A percentile compares a stretch with the other conserved stretches of the same genome.
These are phyloP conservation scores for Australoheros facetus DNA, from an alignment of 2,797 vertebrate species.

Conservation along the genomic window DNA sequence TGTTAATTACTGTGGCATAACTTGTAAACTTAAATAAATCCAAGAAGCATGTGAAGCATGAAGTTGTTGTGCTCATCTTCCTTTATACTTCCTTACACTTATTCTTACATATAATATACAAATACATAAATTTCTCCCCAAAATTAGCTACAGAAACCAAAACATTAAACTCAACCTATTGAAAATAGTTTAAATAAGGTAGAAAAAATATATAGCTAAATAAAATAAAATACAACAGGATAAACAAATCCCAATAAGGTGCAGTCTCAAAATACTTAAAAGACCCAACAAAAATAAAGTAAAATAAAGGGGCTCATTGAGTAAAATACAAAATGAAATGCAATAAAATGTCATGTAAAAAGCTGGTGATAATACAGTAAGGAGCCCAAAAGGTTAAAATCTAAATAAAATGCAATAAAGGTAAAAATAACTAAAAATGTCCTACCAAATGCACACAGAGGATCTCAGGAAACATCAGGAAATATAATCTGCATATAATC, in stretches of 20 bases:
- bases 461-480: neutral
- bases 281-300: neutral
- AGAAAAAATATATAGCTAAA: too few species aligned
- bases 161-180: too few species aligned
- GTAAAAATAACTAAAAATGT: neutral
- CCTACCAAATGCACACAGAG: neutral
- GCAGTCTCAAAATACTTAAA: neutral
- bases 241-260: neutral
- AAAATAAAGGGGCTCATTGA: neutral
- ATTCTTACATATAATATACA: neutral
- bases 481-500: neutral
- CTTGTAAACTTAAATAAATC: constrained; percentile 57
- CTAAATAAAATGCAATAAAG: neutral
- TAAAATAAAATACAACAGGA: neutral
- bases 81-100: neutral
- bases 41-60: neutral
- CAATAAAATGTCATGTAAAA: neutral
- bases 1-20: neutral
- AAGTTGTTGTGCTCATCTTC: neutral
- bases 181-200: too few species aligned
- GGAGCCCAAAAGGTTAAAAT: neutral
- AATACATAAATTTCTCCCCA: neutral
- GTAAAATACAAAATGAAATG: neutral
- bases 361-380: neutral
- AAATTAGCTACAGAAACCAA: neutral